Evolutionary conservation across 2,888 invertebrate species (phyloP).

Genomic region (Clostera curtula): DNA sequence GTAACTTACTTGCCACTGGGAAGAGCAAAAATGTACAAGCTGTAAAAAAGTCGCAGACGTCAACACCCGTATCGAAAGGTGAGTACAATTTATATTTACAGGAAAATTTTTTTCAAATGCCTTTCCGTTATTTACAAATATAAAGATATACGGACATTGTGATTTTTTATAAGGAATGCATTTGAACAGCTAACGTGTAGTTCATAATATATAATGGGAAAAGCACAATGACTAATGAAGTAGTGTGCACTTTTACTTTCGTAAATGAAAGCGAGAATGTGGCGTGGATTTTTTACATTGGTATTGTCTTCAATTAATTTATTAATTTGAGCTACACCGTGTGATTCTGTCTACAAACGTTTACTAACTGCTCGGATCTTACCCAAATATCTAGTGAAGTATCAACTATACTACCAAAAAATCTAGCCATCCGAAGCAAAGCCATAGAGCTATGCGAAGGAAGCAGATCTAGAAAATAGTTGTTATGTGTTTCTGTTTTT

Average conservation of each 20-base stretch:
- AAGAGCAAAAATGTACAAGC: constrained; percentile 35
- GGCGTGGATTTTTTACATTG: constrained; percentile 4
- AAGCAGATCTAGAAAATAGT: no score
- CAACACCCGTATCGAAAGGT: constrained; percentile 49
- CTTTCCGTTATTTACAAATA: constrained; percentile 8
- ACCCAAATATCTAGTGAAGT: no score
- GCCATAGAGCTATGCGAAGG: no score
- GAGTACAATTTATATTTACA: constrained; percentile 12
- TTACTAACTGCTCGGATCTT: no score
- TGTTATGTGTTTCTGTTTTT: no score
- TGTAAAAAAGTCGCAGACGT: constrained; percentile 42
- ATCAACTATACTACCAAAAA: no score
- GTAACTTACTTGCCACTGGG: constrained; percentile 37
- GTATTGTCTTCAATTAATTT: constrained; percentile 10
- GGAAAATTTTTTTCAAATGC: constrained; percentile 5
- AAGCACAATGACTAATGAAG: no score
- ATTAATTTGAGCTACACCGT: constrained; percentile 13
- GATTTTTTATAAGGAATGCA: no score
- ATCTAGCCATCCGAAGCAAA: no score
- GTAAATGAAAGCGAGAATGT: constrained; percentile 22
- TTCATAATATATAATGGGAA: no score
- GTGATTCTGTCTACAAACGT: neutral
- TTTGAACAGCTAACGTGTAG: no score
- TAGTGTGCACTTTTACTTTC: constrained; percentile 30
- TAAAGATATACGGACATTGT: constrained; percentile 11